Evolutionary conservation across 2,797 vertebrate genomes (phyloP), one percentile per base, ranked within the genome.

Genomic region (Pseudomugil gertrudae): DNA sequence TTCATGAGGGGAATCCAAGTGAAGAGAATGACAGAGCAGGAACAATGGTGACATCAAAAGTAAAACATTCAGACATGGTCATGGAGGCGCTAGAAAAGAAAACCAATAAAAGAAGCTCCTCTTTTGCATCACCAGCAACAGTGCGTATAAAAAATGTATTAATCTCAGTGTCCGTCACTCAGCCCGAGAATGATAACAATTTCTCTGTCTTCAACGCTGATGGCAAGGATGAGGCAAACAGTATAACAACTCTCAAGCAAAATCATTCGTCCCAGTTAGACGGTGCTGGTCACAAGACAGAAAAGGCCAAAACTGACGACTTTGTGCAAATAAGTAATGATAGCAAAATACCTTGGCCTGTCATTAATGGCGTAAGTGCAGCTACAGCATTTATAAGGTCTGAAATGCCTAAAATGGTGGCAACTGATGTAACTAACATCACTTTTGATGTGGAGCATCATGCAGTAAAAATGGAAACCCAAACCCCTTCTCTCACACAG

Each of bases 351-450:
- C 59, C 59, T 67, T 7, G 36, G 43, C 32, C 57, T 57, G 59
- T 68, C 40, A 69, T 53, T 73, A 75, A 57, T 35, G 29, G 82
- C 66, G 40, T 0, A 36, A 61, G 43, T 57, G 58, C 33, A 45
- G 58, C 33, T 1, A 9, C 19, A 26, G 56, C 61, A 53, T 57
- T 74, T 50, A 33, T 47, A 23, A 33, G 58, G 23, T 64, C 66
- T 1, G 8, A 67, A 67, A 58, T 30, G n/a, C 9, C 59, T 53
- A 64, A 66, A 78, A 66, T 58, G 19, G 60, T 66, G 15, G 4
- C 62, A 38, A 67, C 77, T 60, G 57, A 66, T 75, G 33, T 59
- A 51, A 43, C 54, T 38, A 71, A 69, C n/a, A 69, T 66, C n/a
- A 21, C 57, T 55, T 58, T 50, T 65, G 60, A 76, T 52, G 30